Conservation (phyloP, 2,797 vertebrate genomes). For the Sebastes taczanowskii region DNA sequence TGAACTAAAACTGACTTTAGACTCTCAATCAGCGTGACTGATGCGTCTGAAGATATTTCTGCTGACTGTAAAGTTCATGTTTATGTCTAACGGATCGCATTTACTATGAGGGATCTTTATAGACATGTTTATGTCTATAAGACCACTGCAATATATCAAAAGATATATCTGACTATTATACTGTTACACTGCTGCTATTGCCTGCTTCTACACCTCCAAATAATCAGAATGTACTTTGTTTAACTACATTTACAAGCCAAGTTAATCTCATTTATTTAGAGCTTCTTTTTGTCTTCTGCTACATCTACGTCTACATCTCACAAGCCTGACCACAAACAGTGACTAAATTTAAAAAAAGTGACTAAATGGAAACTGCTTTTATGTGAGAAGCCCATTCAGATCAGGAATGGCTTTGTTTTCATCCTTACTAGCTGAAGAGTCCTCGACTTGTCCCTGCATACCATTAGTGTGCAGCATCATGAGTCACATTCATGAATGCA, state of each 20-base stretch:
- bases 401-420: background rate
- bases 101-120: background rate
- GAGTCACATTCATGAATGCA: constrained; percentile 14
- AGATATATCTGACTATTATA: background rate
- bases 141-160: background rate
- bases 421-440: background rate
- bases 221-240: background rate
- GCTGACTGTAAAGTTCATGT: constrained; percentile 4
- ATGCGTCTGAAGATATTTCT: constrained; percentile 25
- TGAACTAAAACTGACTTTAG: constrained; percentile 29
- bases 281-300: background rate
- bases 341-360: background rate
- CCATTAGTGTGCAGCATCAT: background rate
- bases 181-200: background rate
- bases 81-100: background rate
- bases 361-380: background rate
- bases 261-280: background rate
- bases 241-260: background rate
- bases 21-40: constrained; percentile 13
- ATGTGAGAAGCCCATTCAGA: background rate
- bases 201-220: background rate
- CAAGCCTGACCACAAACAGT: background rate
- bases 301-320: background rate
- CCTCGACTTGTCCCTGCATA: background rate
- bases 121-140: background rate